Conservation (phyloP, 2,113 vertebrate genomes). For the Prionailurus viverrinus region DNA sequence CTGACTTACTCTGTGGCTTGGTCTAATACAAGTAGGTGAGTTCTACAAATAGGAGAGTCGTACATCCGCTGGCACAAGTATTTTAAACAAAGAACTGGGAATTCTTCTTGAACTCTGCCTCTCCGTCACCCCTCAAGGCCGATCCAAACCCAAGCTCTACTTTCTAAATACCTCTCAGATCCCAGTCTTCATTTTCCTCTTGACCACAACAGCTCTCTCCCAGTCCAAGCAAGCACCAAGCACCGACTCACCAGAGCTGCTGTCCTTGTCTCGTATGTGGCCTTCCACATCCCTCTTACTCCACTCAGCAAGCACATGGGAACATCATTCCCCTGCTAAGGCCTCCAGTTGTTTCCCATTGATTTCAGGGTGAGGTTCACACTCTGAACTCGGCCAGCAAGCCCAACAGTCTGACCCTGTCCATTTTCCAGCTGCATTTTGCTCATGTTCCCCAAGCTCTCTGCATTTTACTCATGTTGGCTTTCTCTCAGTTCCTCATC, state of each 20-base stretch:
- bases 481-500: slow-evolving; percentile 18
- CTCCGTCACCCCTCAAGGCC: background rate
- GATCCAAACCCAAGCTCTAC: background rate
- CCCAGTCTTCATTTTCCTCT: background rate
- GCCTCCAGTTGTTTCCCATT: background rate
- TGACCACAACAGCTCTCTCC: background rate
- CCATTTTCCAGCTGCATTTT: background rate
- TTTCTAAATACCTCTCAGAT: background rate
- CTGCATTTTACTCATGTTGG: background rate
- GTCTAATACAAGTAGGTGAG: background rate
- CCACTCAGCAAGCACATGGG: background rate
- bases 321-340: background rate
- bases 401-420: no score
- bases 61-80: background rate
- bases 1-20: background rate
- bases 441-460: background rate
- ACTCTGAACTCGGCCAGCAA: background rate
- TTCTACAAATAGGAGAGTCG: background rate
- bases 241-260: background rate
- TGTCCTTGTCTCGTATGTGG: fast-evolving
- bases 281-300: background rate
- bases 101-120: background rate
- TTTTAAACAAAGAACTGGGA: background rate
- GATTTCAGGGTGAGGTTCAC: background rate
- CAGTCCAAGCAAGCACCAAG: no score